phyloP scores from a whole-genome alignment of 1,140 invertebrate genomes.

The Myzus persicae region DNA sequence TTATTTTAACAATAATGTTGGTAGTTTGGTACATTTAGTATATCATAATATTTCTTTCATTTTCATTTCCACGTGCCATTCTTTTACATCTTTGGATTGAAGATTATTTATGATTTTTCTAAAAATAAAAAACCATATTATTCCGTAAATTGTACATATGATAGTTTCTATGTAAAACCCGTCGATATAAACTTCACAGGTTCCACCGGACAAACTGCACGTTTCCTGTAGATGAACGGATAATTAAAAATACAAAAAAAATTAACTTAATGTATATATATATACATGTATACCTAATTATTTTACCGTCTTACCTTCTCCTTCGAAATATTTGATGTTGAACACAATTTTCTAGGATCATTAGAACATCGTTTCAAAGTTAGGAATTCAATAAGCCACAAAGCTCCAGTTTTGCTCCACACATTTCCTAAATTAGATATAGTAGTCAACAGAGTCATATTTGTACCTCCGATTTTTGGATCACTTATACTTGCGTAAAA shows the following conservation, averaged over 20 bases:
- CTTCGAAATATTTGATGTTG: not conserved
- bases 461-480: slow-evolving; percentile 94
- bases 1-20: no score
- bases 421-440: slow-evolving; percentile 95
- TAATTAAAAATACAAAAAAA: not conserved
- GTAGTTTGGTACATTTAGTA: no score
- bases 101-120: slow-evolving; percentile 43
- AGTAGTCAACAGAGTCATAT: slow-evolving; percentile 99
- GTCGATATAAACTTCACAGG: slow-evolving; percentile 79
- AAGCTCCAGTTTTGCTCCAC: slow-evolving; percentile 91
- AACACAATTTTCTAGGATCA: slow-evolving; percentile 60
- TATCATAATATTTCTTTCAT: not conserved
- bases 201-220: slow-evolving; percentile 66
- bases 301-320: not conserved
- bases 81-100: slow-evolving; percentile 33
- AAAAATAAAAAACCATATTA: slow-evolving; percentile 72
- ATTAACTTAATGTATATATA: no score
- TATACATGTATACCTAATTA: not conserved
- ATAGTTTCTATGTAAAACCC: slow-evolving; percentile 92
- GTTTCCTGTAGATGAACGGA: not conserved
- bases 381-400: slow-evolving; percentile 91
- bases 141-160: slow-evolving; percentile 83
- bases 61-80: slow-evolving; percentile 43
- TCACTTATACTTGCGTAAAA: slow-evolving; percentile 90
- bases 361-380: slow-evolving; percentile 79